These are phyloP conservation scores for Chaetodon trifascialis DNA, from an alignment of 2,113 vertebrate species.

Conservation along the genomic window DNA sequence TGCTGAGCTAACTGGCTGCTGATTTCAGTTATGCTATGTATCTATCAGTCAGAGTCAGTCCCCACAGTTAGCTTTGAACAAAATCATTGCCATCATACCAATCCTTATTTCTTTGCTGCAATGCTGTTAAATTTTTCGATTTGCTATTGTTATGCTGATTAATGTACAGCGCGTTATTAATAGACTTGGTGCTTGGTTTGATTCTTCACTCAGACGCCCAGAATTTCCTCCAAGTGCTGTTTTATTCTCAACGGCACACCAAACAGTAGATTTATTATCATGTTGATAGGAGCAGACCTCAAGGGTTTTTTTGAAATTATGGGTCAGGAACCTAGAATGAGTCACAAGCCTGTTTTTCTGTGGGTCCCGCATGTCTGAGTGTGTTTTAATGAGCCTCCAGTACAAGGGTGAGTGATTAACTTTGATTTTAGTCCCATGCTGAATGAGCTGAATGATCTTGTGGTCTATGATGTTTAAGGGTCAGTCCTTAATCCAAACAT, in stretches of 20 bases:
- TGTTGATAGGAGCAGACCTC: slow-evolving; percentile 68
- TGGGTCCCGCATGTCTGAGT: slow-evolving; percentile 53
- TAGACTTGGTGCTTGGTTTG: background rate
- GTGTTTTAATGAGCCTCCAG: slow-evolving; percentile 61
- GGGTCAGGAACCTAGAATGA: slow-evolving; percentile 69
- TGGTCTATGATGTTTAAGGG: slow-evolving; percentile 54
- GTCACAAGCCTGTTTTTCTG: slow-evolving; percentile 58
- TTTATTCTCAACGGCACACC: slow-evolving; percentile 42
- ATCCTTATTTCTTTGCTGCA: background rate
- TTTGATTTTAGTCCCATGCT: slow-evolving; percentile 61
- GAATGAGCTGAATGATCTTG: slow-evolving; percentile 53
- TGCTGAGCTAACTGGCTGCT: slow-evolving; percentile 10
- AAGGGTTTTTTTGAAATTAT: slow-evolving; percentile 61
- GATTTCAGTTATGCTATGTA: background rate
- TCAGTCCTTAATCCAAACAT: slow-evolving; percentile 71
- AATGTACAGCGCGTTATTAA: slow-evolving; percentile 4
- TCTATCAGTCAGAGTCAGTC: background rate
- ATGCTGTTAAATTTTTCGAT: slow-evolving; percentile 19
- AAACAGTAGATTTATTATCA: slow-evolving; percentile 62
- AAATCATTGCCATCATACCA: background rate
- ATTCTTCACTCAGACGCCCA: slow-evolving; percentile 5
- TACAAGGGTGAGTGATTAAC: slow-evolving; percentile 69
- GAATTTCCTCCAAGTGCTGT: slow-evolving; percentile 15
- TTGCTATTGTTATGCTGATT: slow-evolving; percentile 35
- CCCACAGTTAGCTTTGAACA: slow-evolving; percentile 3